These are phyloP conservation scores for Agrilus planipennis DNA, from an alignment of 1,140 invertebrate species.

Conservation along the genomic window DNA sequence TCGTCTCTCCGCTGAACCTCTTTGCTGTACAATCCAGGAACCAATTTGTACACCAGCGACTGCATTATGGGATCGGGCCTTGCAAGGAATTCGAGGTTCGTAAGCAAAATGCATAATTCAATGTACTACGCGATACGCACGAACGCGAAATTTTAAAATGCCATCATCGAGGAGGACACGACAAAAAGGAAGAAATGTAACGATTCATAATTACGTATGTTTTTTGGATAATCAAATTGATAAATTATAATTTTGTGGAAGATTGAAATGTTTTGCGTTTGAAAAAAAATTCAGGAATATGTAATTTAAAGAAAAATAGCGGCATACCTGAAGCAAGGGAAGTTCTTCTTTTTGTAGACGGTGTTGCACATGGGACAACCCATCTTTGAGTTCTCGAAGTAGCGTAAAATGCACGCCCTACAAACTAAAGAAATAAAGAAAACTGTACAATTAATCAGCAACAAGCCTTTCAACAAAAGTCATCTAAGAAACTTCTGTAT, in stretches of 20 bases:
- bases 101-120: too few species aligned
- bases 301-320: slow-evolving; percentile 6
- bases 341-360: slow-evolving; percentile 24
- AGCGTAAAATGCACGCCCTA: slow-evolving; percentile 77
- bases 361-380: slow-evolving; percentile 26
- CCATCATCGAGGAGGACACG: too few species aligned
- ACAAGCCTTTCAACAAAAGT: too few species aligned
- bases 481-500: too few species aligned
- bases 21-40: slow-evolving; percentile 79
- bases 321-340: slow-evolving; percentile 21
- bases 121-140: neutral
- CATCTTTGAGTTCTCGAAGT: slow-evolving; percentile 42
- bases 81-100: too few species aligned
- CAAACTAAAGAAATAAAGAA: slow-evolving; percentile 51
- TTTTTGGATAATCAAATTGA: too few species aligned
- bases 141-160: too few species aligned
- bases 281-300: neutral
- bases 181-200: neutral
- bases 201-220: too few species aligned
- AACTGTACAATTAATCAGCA: too few species aligned
- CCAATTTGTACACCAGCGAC: slow-evolving; percentile 91
- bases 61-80: slow-evolving; percentile 84
- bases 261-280: neutral
- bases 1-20: slow-evolving; percentile 73
- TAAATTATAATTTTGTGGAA: too few species aligned